Evolutionary conservation across 2,888 invertebrate species (phyloP).

Genomic region (Lymantria monacha): DNA sequence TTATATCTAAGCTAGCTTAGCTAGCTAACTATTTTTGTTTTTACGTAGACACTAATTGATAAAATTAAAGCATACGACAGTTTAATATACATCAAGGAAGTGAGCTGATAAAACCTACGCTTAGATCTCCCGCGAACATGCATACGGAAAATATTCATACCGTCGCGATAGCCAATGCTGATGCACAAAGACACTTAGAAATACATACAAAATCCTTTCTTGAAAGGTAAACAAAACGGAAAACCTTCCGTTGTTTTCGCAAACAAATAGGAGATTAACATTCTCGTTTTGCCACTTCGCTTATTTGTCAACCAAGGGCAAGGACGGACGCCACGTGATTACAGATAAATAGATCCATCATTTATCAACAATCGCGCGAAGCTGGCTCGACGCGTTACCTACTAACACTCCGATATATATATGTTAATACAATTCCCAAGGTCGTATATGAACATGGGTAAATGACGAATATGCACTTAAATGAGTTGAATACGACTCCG

Average conservation of each 20-base stretch:
- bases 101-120: too few relatives aligned
- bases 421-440: not conserved
- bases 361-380: slow-evolving; percentile 16
- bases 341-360: slow-evolving; percentile 23
- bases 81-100: too few relatives aligned
- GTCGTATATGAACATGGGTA: not conserved
- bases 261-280: slow-evolving; percentile 42
- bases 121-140: too few relatives aligned
- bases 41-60: too few relatives aligned
- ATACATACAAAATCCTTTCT: too few relatives aligned
- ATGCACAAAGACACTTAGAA: too few relatives aligned
- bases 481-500: too few relatives aligned
- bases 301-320: slow-evolving; percentile 51
- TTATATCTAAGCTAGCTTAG: too few relatives aligned
- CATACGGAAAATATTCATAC: too few relatives aligned
- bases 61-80: too few relatives aligned
- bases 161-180: too few relatives aligned
- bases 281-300: slow-evolving; percentile 42
- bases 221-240: not conserved
- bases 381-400: slow-evolving; percentile 1
- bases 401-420: not conserved
- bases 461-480: not conserved
- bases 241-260: not conserved
- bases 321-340: slow-evolving; percentile 40
- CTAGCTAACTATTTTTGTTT: too few relatives aligned